Evolutionary conservation across 2,888 invertebrate species (phyloP).

Genomic region (Carcina quercana): DNA sequence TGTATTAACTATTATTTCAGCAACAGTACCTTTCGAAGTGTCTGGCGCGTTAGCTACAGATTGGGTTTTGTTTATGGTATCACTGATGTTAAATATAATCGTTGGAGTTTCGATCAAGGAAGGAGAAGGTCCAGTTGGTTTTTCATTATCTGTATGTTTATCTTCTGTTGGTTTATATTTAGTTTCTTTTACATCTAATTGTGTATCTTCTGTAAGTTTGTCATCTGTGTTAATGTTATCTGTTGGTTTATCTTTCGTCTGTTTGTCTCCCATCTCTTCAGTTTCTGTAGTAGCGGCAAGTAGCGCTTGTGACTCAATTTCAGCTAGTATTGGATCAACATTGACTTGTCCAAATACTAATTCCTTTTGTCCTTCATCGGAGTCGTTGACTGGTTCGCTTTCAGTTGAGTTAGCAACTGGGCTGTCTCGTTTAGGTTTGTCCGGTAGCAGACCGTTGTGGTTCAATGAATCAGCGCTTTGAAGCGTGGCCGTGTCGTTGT

Average conservation of each 20-base stretch:
- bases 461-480: constrained; percentile 34
- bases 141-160: constrained; percentile 4
- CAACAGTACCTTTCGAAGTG: constrained; percentile 15
- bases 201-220: too few relatives aligned
- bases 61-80: constrained; percentile 9
- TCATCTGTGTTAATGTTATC: constrained; percentile 1
- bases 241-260: constrained; percentile 8
- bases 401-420: constrained; percentile 39
- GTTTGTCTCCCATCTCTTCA: constrained; percentile 13
- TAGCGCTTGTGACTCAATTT: constrained; percentile 30
- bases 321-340: constrained; percentile 52
- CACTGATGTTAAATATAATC: constrained; percentile 15
- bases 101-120: constrained; percentile 20
- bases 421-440: constrained; percentile 66
- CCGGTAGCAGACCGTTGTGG: constrained; percentile 46
- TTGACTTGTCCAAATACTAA: constrained; percentile 60
- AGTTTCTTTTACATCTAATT: constrained; percentile 31
- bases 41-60: constrained; percentile 9
- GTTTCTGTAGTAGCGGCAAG: constrained; percentile 18
- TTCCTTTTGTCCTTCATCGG: constrained; percentile 62
- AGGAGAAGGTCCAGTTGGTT: constrained; percentile 18
- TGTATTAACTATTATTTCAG: constrained; percentile 18
- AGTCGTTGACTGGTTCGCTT: constrained; percentile 27
- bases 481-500: constrained; percentile 28
- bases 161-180: neutral